A percentile compares a stretch with the other conserved stretches of the same genome.
These are phyloP conservation scores for Troides oblongomaculatus DNA, from an alignment of 2,888 invertebrate genomes.

Conservation along the genomic window DNA sequence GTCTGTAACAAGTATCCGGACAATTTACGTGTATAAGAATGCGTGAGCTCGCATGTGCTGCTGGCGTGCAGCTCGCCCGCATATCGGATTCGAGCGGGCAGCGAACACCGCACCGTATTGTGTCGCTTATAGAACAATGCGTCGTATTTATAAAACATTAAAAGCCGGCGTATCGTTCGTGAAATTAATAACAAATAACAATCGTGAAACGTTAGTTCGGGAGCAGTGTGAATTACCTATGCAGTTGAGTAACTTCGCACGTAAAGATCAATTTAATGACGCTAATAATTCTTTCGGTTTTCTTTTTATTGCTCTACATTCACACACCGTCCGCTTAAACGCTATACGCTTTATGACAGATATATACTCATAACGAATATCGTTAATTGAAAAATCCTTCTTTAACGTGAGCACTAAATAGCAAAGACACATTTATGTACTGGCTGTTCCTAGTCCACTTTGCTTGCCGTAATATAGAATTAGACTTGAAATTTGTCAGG, in stretches of 20 bases:
- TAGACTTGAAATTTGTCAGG: too few relatives aligned
- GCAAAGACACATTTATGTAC: too few relatives aligned
- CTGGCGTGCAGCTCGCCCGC: constrained; percentile 47
- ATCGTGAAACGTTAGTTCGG: constrained; percentile 78
- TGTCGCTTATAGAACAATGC: constrained; percentile 78
- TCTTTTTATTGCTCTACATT: too few relatives aligned
- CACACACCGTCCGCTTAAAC: too few relatives aligned
- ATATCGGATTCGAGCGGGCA: constrained; percentile 67
- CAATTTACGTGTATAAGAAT: constrained; percentile 41
- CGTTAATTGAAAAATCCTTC: too few relatives aligned
- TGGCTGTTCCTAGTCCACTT: too few relatives aligned
- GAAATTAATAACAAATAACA: constrained; percentile 81
- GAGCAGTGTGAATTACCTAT: constrained; percentile 74
- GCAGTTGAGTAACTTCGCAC: constrained; percentile 58
- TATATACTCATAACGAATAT: too few relatives aligned
- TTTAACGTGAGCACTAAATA: too few relatives aligned
- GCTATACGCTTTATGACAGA: too few relatives aligned
- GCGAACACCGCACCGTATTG: constrained; percentile 72
- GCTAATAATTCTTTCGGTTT: too few relatives aligned
- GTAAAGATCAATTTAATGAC: constrained; percentile 15
- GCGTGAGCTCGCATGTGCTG: constrained; percentile 58
- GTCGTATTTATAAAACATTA: constrained; percentile 79
- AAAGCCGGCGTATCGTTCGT: constrained; percentile 78
- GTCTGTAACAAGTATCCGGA: constrained; percentile 21
- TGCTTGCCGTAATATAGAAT: too few relatives aligned